Percentiles rank a stretch among this genome's conserved stretches.
phyloP scores from a whole-genome alignment of 2,113 vertebrate genomes.

The Gobiocypris rarus region DNA sequence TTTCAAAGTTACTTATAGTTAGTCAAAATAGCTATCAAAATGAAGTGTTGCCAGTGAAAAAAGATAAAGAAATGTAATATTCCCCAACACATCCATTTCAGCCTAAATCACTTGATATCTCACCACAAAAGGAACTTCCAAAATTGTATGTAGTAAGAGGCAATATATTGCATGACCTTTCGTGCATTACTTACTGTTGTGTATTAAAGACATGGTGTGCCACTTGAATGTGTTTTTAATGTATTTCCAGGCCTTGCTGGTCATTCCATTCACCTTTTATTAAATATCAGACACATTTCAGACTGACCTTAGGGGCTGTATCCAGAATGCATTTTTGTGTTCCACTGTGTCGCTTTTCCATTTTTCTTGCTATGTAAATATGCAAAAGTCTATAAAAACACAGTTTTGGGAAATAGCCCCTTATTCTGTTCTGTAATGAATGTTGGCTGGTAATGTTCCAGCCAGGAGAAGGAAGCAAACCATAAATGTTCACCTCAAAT shows the following conservation, averaged over 20 bases:
- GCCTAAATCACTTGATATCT: no score
- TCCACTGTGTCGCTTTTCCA: neutral
- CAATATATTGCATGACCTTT: no score
- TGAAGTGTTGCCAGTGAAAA: no score
- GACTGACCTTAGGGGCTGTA: neutral
- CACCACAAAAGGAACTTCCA: no score
- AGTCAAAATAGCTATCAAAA: no score
- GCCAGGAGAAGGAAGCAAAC: neutral
- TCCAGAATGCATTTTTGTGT: neutral
- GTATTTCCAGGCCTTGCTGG: neutral
- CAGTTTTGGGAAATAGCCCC: neutral
- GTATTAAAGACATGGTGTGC: no score
- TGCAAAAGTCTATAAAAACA: neutral
- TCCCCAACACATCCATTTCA: no score
- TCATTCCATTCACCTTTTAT: neutral
- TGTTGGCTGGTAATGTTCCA: neutral
- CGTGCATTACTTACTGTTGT: no score
- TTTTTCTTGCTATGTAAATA: neutral
- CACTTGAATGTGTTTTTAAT: no score
- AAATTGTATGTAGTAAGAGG: no score
- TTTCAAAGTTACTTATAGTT: no score
- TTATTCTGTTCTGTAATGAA: neutral
- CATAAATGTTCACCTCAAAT: slow-evolving; percentile 7
- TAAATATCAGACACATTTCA: slow-evolving; percentile 12
- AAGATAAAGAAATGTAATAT: no score